Base-by-base conservation (phyloP, 2,797 vertebrate species). In the Betta splendens region DNA sequence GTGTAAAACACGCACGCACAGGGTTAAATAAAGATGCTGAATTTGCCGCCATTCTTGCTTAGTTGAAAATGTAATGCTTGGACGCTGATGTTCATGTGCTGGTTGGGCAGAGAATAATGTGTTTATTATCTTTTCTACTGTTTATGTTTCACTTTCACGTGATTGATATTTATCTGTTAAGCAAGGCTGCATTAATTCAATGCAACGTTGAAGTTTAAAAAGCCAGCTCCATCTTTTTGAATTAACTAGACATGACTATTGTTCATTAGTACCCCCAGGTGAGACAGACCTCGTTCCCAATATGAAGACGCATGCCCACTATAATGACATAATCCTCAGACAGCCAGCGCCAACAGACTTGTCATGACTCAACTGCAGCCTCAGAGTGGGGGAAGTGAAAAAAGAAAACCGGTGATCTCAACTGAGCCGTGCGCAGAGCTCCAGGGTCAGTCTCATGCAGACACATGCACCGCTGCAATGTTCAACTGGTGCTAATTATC, bases 341-440 rank as follows among this genome's bases (percentile, higher is more conserved):
- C 57, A 49, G 63, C 47, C 74, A 70, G 78, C 70, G 68, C 43
- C 29, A 72, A 69, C 71, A 76, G 60, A 75, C 77, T 35, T 45
- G 62, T 60, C 66, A 78, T 83, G 79, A 86, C 66, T 85, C 74
- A 79, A 72, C 61, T 33, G 36, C 9, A 15, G 71, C 64, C 68
- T 71, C 26, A 3, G 43, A 12, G 26, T 12, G 3, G 32, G n/a
- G 0, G 10, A 8, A 2, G 3, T 1, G 5, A 28, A 31, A 28
- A 12, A 33, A 15, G 8, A 1, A 21, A 56, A 49, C 39, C 1
- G 15, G 60, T 64, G 58, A 77, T 63, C 52, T 69, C 36, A 65
- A 52, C 47, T 6, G 2, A 56, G 40, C 59, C 9, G 7, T 26
- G 9, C 7, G 21, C 38, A 58, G 29, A 21, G 57, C 48, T 57